Evolutionary conservation across 2,888 invertebrate genomes (phyloP).

Genomic region (Ommatoiulus sabulosus): DNA sequence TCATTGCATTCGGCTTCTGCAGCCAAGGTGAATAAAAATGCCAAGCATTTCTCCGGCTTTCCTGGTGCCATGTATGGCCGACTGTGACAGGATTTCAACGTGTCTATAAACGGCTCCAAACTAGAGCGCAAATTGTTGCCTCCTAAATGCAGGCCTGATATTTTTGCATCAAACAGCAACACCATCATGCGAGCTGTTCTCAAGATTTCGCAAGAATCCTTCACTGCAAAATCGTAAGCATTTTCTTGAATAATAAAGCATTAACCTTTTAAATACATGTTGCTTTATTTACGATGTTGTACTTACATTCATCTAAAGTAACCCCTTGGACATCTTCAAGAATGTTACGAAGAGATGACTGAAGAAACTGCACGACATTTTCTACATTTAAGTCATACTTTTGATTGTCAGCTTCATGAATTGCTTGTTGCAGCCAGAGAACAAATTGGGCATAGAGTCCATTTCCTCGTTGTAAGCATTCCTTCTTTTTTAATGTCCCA

Average conservation of each 20-base stretch:
- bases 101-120: conserved; percentile 40
- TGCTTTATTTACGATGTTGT: neutral
- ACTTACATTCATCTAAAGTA: conserved; percentile 35
- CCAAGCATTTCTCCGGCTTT: conserved; percentile 20
- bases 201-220: conserved; percentile 35
- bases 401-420: neutral
- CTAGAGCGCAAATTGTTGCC: neutral
- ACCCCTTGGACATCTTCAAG: neutral
- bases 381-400: neutral
- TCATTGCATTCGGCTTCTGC: neutral
- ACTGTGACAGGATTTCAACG: conserved; percentile 40
- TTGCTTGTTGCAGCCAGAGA: conserved; percentile 42
- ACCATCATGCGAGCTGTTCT: conserved; percentile 42
- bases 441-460: conserved; percentile 27
- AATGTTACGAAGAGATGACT: neutral
- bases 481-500: conserved; percentile 46
- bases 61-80: conserved; percentile 48
- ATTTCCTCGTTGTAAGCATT: conserved; percentile 54
- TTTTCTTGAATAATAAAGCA: neutral
- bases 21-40: conserved; percentile 42
- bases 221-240: neutral
- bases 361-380: neutral
- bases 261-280: neutral
- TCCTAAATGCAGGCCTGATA: neutral
- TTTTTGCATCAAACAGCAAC: conserved; percentile 42